Percentiles rank a stretch among this genome's conserved stretches.
Evolutionary conservation across 2,797 vertebrate species (phyloP).

Genomic region (Galagoides demidoff): DNA sequence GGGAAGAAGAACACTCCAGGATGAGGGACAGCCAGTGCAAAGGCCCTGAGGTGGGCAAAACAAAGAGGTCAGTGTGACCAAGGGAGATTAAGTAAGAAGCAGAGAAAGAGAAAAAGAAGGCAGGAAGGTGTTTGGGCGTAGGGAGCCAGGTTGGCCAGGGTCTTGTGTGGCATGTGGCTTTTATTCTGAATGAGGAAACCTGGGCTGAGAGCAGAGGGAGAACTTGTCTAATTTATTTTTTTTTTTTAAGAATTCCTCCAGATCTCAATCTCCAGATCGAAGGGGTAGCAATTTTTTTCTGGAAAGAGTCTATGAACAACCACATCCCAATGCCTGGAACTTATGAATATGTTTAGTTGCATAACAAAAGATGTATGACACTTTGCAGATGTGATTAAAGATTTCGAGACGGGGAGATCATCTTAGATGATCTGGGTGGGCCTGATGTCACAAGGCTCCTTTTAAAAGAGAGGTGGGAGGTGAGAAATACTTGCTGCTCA

Average conservation of each 20-base stretch:
- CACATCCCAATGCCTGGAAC: neutral
- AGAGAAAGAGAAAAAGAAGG: neutral
- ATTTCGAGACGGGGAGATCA: neutral
- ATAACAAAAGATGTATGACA: neutral
- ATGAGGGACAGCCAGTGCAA: neutral
- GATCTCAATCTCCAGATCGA: neutral
- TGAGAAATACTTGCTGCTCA: too few species aligned
- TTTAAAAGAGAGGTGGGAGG: neutral
- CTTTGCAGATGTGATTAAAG: neutral
- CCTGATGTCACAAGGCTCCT: neutral
- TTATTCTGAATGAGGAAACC: neutral
- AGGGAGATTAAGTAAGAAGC: neutral
- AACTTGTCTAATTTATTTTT: neutral
- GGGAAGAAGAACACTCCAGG: neutral
- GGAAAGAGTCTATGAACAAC: too few species aligned
- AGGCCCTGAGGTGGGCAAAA: neutral
- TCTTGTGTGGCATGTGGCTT: neutral
- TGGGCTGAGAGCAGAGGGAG: neutral
- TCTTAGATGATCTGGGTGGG: neutral
- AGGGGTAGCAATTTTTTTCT: neutral
- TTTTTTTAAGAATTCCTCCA: neutral
- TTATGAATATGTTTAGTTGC: neutral
- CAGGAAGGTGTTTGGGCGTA: rapidly evolving
- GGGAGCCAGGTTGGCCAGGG: neutral
- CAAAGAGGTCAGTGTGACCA: neutral